Percentiles rank a stretch among this genome's conserved stretches.
phyloP scores from a whole-genome alignment of 1,140 invertebrate species.

The Euura saliciscinereae region DNA sequence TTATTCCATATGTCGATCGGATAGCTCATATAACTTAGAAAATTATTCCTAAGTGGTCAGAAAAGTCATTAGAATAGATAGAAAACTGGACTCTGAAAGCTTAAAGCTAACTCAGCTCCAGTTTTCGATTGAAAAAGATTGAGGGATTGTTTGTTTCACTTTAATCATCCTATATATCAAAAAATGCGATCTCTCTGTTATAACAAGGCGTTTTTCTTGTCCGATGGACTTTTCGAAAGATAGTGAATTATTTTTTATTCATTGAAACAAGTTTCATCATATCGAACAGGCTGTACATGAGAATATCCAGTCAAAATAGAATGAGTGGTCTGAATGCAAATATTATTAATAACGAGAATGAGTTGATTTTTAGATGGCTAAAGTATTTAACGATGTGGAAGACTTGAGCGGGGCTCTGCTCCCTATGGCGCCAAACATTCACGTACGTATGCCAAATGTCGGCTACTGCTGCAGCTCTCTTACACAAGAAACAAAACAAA shows the following conservation, averaged over 20 bases:
- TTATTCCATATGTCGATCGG: background rate
- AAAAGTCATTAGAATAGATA: too few species aligned
- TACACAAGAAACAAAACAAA: constrained; percentile 15
- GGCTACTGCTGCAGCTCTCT: constrained; percentile 52
- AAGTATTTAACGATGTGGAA: constrained; percentile 56
- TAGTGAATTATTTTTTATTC: too few species aligned
- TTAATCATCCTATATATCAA: too few species aligned
- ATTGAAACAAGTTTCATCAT: constrained; percentile 15
- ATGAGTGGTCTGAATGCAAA: constrained; percentile 58
- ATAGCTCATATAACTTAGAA: too few species aligned
- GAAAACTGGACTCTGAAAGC: too few species aligned
- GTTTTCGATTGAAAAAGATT: too few species aligned
- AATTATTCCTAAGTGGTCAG: too few species aligned
- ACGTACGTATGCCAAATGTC: constrained; percentile 57
- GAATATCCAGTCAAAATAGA: constrained; percentile 32
- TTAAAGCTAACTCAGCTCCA: too few species aligned
- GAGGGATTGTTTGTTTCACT: too few species aligned
- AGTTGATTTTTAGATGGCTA: constrained; percentile 65
- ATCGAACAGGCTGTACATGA: background rate
- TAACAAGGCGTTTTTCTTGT: too few species aligned
- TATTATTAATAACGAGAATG: constrained; percentile 64
- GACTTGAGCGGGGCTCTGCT: constrained; percentile 56
- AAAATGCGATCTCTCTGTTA: too few species aligned
- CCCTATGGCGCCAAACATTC: constrained; percentile 45
- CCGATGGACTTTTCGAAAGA: too few species aligned